A percentile compares a stretch with the other conserved stretches of the same genome.
phyloP scores from a whole-genome alignment of 2,113 vertebrate species.

The Phalacrocorax aristotelis region DNA sequence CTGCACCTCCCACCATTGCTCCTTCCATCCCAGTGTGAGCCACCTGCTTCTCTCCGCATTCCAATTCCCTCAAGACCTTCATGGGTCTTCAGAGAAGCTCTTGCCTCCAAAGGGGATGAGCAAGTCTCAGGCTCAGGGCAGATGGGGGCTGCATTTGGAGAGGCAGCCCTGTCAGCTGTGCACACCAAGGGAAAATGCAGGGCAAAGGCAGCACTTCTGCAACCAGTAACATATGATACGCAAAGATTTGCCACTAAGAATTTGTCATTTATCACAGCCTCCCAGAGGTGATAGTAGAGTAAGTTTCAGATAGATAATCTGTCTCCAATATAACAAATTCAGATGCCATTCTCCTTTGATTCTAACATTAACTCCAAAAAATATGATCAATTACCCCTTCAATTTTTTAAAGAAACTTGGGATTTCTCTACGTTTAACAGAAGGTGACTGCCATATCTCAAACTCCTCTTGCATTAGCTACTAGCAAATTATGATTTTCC shows the following conservation, averaged over 20 bases:
- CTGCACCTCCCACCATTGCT: neutral
- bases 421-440: neutral
- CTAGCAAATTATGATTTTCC: neutral
- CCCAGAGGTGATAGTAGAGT: neutral
- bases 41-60: neutral
- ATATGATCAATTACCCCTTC: neutral
- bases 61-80: neutral
- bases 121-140: too few species aligned
- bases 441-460: neutral
- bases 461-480: neutral
- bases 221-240: accelerated
- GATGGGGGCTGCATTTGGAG: neutral
- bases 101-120: neutral
- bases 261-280: neutral
- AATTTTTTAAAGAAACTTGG: neutral
- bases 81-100: neutral
- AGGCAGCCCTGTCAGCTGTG: neutral
- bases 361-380: neutral
- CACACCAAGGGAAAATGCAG: neutral
- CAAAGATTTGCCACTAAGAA: neutral
- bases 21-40: neutral
- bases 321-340: neutral
- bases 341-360: neutral
- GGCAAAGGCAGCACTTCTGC: neutral
- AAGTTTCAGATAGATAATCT: neutral